Conservation (phyloP, 2,797 vertebrate species). For the Diglossa cyanea region DNA sequence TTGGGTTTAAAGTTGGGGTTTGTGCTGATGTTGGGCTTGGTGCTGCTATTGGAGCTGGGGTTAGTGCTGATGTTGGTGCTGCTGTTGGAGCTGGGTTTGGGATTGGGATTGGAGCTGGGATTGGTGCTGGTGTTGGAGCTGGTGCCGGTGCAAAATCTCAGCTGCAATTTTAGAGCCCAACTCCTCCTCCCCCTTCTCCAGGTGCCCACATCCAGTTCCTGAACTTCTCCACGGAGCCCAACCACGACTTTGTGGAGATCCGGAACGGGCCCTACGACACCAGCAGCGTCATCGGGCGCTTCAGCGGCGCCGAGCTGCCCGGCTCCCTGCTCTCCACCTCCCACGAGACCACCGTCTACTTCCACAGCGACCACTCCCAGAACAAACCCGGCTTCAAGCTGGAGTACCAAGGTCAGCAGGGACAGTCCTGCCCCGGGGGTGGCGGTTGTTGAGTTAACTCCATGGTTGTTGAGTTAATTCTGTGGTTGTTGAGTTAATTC, state of each 20-base stretch:
- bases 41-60: fast-evolving
- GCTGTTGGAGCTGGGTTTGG: too few species aligned
- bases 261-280: slow-evolving; percentile 94
- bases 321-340: slow-evolving; percentile 92
- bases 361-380: slow-evolving; percentile 97
- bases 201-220: slow-evolving; percentile 95
- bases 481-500: neutral
- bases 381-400: slow-evolving; percentile 96
- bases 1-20: too few species aligned
- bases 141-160: fast-evolving
- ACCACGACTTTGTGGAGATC: slow-evolving; percentile 96
- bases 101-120: too few species aligned
- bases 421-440: neutral
- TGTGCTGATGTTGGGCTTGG: too few species aligned
- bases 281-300: slow-evolving; percentile 90
- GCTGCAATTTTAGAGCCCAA: neutral
- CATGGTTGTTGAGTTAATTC: fast-evolving
- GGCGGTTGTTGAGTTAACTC: neutral
- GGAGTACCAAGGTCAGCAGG: slow-evolving; percentile 90
- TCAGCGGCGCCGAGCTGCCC: slow-evolving; percentile 87
- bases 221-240: slow-evolving; percentile 96
- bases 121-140: neutral
- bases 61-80: too few species aligned
- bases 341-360: slow-evolving; percentile 92
- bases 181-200: slow-evolving; percentile 36